These are phyloP conservation scores for Notoglanidium macrostoma DNA, from an alignment of 2,797 vertebrate genomes.

Conservation along the genomic window DNA sequence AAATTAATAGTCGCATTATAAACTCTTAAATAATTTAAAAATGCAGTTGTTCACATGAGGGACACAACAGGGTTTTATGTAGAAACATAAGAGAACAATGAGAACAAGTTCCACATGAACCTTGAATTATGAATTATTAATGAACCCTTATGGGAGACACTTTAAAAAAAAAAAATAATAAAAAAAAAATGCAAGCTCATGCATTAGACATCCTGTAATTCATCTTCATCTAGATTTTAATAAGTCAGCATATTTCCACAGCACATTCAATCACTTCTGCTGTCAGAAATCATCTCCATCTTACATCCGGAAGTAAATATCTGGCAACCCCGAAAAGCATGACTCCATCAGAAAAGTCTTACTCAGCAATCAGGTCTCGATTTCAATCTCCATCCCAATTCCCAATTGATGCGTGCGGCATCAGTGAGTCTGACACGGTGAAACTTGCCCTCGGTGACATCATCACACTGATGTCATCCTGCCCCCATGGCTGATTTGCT, in stretches of 20 bases:
- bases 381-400: too few relatives aligned
- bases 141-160: not conserved
- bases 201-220: not conserved
- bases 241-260: too few relatives aligned
- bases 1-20: not conserved
- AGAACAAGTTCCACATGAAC: not conserved
- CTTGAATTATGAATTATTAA: not conserved
- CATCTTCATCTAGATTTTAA: too few relatives aligned
- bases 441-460: constrained; percentile 27
- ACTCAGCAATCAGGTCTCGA: constrained; percentile 11
- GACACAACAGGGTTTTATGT: too few relatives aligned
- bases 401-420: not conserved
- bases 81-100: too few relatives aligned
- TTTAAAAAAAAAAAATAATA: too few relatives aligned
- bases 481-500: not conserved
- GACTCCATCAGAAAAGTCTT: not conserved
- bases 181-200: too few relatives aligned
- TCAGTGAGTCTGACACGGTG: not conserved
- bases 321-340: not conserved
- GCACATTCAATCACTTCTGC: not conserved
- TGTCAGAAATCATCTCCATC: not conserved
- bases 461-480: constrained; percentile 28
- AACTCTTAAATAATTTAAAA: not conserved
- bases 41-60: not conserved
- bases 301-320: not conserved